Percentiles rank a stretch among this genome's conserved stretches.
Evolutionary conservation across 2,113 vertebrate genomes (phyloP).

Genomic region (Mixornis gularis): DNA sequence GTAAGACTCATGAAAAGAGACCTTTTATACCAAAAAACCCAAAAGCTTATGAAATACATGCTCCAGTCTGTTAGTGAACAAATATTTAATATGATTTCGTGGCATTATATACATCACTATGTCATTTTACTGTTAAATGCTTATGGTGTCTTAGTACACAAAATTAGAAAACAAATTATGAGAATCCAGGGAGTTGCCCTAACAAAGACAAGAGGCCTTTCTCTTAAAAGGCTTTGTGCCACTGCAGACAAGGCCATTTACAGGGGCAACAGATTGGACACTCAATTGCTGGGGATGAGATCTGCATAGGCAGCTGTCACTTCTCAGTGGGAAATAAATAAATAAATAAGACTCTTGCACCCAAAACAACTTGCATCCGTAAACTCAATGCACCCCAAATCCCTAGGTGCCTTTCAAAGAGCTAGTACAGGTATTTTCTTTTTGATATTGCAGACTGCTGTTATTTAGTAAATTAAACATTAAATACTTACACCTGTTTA

Average conservation of each 20-base stretch:
- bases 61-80: background rate
- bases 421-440: background rate
- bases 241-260: background rate
- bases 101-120: background rate
- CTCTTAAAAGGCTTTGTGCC: background rate
- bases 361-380: background rate
- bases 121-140: background rate
- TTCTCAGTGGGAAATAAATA: background rate
- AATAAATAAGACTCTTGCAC: background rate
- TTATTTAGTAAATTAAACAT: background rate
- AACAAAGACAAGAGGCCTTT: background rate
- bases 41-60: background rate
- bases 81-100: background rate
- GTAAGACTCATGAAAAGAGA: background rate
- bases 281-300: background rate
- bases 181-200: background rate
- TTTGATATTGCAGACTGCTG: background rate
- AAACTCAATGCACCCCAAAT: background rate
- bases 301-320: background rate
- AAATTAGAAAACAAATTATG: background rate
- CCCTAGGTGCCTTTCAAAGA: background rate
- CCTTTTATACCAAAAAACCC: background rate
- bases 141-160: background rate
- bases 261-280: background rate
- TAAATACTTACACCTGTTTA: slow-evolving; percentile 97